Conservation (phyloP, 2,113 vertebrate genomes). For the Nycticebus coucang region DNA sequence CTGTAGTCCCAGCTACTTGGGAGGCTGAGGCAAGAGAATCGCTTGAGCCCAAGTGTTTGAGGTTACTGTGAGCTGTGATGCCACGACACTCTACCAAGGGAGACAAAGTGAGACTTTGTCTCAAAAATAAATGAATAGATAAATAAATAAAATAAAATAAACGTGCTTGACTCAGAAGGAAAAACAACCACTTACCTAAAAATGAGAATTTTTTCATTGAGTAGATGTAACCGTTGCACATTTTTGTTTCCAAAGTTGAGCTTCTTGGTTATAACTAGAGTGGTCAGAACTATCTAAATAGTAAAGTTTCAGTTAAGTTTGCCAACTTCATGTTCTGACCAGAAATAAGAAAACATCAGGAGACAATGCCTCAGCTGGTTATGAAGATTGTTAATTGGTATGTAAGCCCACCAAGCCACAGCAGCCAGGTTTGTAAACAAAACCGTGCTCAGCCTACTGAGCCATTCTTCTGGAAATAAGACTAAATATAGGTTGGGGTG, state of each 20-base stretch:
- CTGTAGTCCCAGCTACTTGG: too few species aligned
- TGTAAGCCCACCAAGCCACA: neutral
- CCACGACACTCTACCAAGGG: too few species aligned
- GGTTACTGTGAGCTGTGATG: too few species aligned
- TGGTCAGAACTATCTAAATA: neutral
- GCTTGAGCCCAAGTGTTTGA: too few species aligned
- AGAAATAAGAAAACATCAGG: neutral
- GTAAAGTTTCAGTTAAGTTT: conserved; percentile 32
- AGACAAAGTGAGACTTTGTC: too few species aligned
- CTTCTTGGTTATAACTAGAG: conserved; percentile 2
- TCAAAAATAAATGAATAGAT: too few species aligned
- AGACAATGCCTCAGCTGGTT: conserved; percentile 22
- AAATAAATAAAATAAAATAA: too few species aligned
- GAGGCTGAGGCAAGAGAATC: too few species aligned
- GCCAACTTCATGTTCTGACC: neutral
- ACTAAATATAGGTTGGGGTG: neutral
- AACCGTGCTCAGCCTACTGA: conserved; percentile 6
- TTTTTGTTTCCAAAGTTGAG: neutral
- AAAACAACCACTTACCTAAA: neutral
- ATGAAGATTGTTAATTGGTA: neutral
- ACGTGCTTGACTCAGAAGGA: neutral
- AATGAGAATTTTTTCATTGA: neutral
- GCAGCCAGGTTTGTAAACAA: conserved; percentile 13
- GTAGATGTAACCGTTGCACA: neutral
- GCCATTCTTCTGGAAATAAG: conserved; percentile 8